A percentile compares a stretch with the other conserved stretches of the same genome.
phyloP scores from a whole-genome alignment of 2,888 invertebrate species.

The Reticulitermes lucifugus region DNA sequence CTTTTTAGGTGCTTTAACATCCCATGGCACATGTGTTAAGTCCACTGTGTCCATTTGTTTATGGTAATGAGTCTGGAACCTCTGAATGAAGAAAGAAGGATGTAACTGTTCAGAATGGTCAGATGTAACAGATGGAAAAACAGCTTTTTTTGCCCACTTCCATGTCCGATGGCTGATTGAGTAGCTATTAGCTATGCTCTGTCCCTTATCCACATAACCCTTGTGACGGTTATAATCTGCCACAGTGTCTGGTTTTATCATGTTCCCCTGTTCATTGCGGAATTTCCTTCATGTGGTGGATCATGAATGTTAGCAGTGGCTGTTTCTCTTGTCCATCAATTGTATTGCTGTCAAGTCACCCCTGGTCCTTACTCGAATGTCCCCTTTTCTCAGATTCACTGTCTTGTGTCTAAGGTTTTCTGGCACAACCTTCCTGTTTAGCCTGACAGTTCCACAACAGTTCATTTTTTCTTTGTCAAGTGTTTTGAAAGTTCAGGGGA shows the following conservation, averaged over 20 bases:
- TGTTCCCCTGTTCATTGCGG: background rate
- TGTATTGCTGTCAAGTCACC: background rate
- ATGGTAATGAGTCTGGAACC: too few species aligned
- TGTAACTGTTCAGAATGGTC: background rate
- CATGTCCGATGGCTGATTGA: background rate
- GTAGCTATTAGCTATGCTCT: background rate
- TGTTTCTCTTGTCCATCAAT: background rate
- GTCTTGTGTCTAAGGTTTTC: background rate
- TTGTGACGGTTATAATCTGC: background rate
- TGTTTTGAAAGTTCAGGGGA: background rate
- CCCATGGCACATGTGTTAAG: too few species aligned
- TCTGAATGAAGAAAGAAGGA: background rate
- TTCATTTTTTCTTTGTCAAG: background rate
- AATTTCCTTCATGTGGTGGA: background rate
- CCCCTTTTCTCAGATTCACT: background rate
- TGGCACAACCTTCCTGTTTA: background rate
- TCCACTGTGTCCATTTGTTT: too few species aligned
- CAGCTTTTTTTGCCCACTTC: background rate
- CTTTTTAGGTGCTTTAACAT: too few species aligned
- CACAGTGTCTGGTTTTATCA: background rate
- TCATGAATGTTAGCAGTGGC: background rate
- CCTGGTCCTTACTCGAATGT: background rate
- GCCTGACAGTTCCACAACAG: background rate
- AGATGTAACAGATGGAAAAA: background rate
- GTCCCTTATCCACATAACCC: background rate